Percentiles rank a stretch among this genome's conserved stretches.
These are phyloP conservation scores for Trachelus tabidus DNA, from an alignment of 2,888 invertebrate species.

Conservation along the genomic window DNA sequence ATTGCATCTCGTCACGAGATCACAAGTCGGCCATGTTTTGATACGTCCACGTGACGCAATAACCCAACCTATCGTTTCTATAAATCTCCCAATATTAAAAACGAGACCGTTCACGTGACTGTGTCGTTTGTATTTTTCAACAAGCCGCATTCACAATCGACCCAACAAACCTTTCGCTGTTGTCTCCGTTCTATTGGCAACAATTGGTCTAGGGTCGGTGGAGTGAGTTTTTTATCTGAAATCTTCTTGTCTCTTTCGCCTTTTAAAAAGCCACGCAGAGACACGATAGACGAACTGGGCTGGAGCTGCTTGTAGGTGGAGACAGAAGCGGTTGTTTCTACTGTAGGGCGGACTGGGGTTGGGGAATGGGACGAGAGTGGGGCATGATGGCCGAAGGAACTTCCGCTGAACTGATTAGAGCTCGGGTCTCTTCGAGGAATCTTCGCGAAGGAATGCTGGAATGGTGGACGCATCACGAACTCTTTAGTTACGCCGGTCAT, in stretches of 20 bases:
- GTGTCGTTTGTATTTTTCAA: neutral
- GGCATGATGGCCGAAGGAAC: slow-evolving; percentile 20
- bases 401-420: slow-evolving; percentile 53
- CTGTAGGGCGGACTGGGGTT: neutral
- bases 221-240: neutral
- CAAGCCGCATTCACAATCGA: neutral
- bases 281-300: neutral
- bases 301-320: neutral
- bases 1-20: slow-evolving; percentile 53
- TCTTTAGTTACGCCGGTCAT: neutral
- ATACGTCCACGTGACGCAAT: neutral
- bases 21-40: neutral
- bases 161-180: neutral
- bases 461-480: slow-evolving; percentile 12
- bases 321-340: neutral
- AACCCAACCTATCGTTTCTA: neutral
- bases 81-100: slow-evolving; percentile 24
- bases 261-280: neutral
- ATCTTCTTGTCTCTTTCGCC: neutral
- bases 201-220: neutral
- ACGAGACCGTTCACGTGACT: neutral
- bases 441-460: slow-evolving; percentile 41
- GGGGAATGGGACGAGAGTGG: neutral
- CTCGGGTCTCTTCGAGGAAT: slow-evolving; percentile 45
- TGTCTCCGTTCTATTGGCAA: neutral